A percentile compares a stretch with the other conserved stretches of the same genome.
Conservation (phyloP, 1,140 invertebrate genomes). For the Nephila pilipes region DNA sequence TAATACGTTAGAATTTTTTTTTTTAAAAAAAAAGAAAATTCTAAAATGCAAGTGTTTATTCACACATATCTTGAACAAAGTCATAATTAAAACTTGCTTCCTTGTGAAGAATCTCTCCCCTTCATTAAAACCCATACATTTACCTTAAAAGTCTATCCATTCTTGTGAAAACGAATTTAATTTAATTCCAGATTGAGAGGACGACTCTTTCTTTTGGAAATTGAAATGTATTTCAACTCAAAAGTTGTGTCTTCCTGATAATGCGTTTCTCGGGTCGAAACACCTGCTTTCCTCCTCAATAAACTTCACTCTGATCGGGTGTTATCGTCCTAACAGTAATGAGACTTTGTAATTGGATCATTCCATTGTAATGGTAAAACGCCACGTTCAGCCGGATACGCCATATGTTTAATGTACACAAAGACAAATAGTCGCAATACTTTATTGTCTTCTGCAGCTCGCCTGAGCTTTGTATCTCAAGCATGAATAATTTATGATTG, state of each 20-base stretch:
- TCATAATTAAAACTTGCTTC: no score
- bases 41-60: no score
- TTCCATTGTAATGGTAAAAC: constrained; percentile 67
- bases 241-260: neutral
- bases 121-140: neutral
- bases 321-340: constrained; percentile 36
- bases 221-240: constrained; percentile 4
- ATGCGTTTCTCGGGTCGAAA: neutral
- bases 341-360: constrained; percentile 51
- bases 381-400: constrained; percentile 17
- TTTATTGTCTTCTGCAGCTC: constrained; percentile 57
- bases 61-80: no score
- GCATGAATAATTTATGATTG: constrained; percentile 58
- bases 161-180: constrained; percentile 1
- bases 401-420: constrained; percentile 19
- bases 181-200: neutral
- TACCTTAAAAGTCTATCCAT: neutral
- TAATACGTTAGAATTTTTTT: no score
- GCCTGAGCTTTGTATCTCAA: constrained; percentile 17
- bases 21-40: no score
- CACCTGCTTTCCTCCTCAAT: constrained; percentile 12
- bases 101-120: neutral
- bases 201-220: neutral
- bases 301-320: neutral
- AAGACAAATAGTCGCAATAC: constrained; percentile 60